Percentiles rank a stretch among this genome's conserved stretches.
Evolutionary conservation across 2,888 invertebrate genomes (phyloP).

Genomic region (Chamaedrilus cognettii): DNA sequence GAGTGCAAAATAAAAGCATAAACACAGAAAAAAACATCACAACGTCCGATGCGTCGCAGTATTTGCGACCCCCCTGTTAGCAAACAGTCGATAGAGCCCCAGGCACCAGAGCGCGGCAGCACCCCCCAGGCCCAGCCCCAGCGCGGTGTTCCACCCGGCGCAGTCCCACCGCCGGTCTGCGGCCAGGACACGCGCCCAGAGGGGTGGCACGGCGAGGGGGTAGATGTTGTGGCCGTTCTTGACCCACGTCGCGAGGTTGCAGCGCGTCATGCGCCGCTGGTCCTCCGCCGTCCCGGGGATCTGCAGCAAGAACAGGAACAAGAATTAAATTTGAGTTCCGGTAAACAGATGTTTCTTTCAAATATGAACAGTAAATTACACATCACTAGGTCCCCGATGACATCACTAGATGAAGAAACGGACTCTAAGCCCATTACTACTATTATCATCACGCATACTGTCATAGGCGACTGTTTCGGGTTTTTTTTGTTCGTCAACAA

Average conservation of each 20-base stretch:
- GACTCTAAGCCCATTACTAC: background rate
- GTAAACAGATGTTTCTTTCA: too few relatives aligned
- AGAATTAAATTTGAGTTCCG: too few relatives aligned
- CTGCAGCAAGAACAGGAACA: slow-evolving; percentile 8
- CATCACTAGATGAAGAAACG: too few relatives aligned
- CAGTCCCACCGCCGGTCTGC: slow-evolving; percentile 18
- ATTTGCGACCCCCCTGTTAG: too few relatives aligned
- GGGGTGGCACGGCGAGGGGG: slow-evolving; percentile 20
- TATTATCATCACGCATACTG: background rate
- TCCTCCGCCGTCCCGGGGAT: slow-evolving; percentile 30
- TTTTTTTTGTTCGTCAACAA: too few relatives aligned
- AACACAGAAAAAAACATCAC: too few relatives aligned
- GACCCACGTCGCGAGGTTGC: slow-evolving; percentile 37
- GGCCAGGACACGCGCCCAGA: slow-evolving; percentile 26
- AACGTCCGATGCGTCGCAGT: too few relatives aligned
- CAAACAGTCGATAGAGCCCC: background rate
- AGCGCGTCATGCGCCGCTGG: slow-evolving; percentile 24
- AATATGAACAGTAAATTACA: too few relatives aligned
- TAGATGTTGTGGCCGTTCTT: slow-evolving; percentile 36
- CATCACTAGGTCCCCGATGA: too few relatives aligned
- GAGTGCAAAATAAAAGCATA: too few relatives aligned
- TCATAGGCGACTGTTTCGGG: too few relatives aligned
- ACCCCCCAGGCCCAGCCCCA: slow-evolving; percentile 1
- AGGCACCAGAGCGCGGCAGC: slow-evolving; percentile 9
- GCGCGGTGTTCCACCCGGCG: slow-evolving; percentile 2